phyloP scores from a whole-genome alignment of 2,797 vertebrate genomes.

The Halcyon leucocephala region DNA sequence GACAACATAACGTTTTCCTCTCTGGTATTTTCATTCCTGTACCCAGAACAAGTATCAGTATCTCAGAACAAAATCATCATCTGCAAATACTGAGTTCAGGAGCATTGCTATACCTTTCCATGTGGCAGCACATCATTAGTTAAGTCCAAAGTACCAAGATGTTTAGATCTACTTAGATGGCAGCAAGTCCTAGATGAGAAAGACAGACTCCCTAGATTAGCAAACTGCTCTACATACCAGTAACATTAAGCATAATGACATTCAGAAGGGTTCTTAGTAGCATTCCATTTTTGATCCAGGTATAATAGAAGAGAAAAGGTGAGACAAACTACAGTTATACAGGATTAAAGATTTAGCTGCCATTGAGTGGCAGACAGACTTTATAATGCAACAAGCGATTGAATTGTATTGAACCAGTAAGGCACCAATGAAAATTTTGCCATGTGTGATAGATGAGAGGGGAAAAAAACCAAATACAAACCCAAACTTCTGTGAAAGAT shows the following conservation, averaged over 20 bases:
- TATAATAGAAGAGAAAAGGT: not conserved
- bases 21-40: not conserved
- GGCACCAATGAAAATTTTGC: not conserved
- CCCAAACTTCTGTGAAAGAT: not conserved
- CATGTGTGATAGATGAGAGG: not conserved
- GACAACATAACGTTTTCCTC: not conserved
- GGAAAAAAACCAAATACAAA: not conserved
- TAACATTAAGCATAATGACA: not conserved
- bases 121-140: not conserved
- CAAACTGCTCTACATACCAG: not conserved
- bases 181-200: not conserved
- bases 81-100: not conserved
- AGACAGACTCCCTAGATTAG: not conserved
- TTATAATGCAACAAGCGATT: not conserved
- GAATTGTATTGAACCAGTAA: not conserved
- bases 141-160: not conserved
- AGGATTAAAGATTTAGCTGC: not conserved
- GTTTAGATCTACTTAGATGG: not conserved
- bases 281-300: not conserved
- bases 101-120: not conserved
- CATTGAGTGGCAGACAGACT: not conserved
- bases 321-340: not conserved
- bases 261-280: not conserved
- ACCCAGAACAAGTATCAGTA: not conserved
- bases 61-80: not conserved